Base-by-base conservation (phyloP, 2,797 vertebrate species). In the Ciconia nigra region DNA sequence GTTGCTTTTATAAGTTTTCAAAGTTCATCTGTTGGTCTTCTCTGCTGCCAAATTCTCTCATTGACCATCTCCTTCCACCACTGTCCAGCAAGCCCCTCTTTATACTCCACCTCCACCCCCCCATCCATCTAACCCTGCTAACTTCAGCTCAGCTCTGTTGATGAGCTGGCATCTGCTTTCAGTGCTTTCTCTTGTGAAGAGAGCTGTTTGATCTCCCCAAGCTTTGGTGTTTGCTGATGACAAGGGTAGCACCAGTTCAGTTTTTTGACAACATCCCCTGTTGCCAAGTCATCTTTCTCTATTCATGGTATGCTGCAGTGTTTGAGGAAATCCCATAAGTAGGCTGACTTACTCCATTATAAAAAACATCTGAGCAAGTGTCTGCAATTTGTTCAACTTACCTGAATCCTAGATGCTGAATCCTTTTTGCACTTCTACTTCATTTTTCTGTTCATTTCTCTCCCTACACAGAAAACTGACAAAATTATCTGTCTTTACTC, bases 251-350 rank as follows among this genome's bases (percentile, higher is more conserved):
- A 73, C 15, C 29, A 77, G 29, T 73, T 49, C 29, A 86, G 31
- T 26, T 42, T 81, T 93, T 84, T 63, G 66, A 79, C 66, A 82
- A 47, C 47, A 49, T 4, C 2, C 16, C 65, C 19, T 29, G 14
- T 58, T 71, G 41, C 39, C 49, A 73, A 77, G 83, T 73, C 25
- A 51, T 66, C 29, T 69, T 83, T 41, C 31, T 54, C 37, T 83
- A 17, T 66, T 59, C 20, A 13, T 44, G 35, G 31, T 46, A 42
- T 47, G 29, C 55, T 67, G 24, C 21, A 57, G 16, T 22, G 10
- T 86, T 92, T 70, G 51, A 83, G 47, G 72, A 88, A 93, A 51
- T 33, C 26, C 47, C 59, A 33, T 37, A 72, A 89, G 62, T 12
- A 73, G 69, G 25, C 61, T 81, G 37, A 69, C 15, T 84, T 84